Conservation (phyloP, 2,888 invertebrate genomes). For the Volucella inanis region DNA sequence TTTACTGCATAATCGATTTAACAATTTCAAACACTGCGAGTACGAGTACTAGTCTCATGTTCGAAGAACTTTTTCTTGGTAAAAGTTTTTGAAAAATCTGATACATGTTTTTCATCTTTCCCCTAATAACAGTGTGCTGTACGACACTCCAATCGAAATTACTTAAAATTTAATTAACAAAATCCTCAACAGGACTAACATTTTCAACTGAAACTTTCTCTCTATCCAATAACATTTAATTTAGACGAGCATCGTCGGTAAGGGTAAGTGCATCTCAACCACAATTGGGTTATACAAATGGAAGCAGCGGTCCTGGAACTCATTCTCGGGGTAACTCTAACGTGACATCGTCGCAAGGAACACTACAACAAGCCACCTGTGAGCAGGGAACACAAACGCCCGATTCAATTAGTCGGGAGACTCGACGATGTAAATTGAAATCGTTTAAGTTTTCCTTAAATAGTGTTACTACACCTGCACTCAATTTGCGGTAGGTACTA, state of each 20-base stretch:
- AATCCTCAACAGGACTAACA: conserved; percentile 1
- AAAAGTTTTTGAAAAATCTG: no score
- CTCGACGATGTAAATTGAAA: conserved; percentile 85
- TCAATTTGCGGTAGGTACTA: conserved; percentile 84
- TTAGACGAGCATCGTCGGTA: conserved; percentile 80
- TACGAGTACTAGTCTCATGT: no score
- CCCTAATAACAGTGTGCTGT: not conserved
- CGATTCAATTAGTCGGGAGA: conserved; percentile 88
- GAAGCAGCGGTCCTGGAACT: conserved; percentile 79
- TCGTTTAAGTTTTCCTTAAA: conserved; percentile 86
- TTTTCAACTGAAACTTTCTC: conserved; percentile 28
- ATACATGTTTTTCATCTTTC: no score
- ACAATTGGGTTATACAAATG: conserved; percentile 85
- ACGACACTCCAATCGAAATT: conserved; percentile 14
- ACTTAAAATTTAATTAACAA: conserved; percentile 36
- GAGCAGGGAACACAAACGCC: conserved; percentile 90
- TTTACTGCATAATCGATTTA: no score
- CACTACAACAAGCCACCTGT: conserved; percentile 79
- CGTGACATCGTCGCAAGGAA: conserved; percentile 71
- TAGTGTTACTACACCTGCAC: conserved; percentile 85
- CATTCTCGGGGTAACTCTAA: conserved; percentile 59
- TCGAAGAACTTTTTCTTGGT: no score
- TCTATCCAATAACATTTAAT: conserved; percentile 74
- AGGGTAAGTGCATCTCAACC: conserved; percentile 81
- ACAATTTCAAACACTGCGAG: no score